Base-by-base conservation (phyloP, 1,140 invertebrate species). In the Trachymyrmex septentrionalis region DNA sequence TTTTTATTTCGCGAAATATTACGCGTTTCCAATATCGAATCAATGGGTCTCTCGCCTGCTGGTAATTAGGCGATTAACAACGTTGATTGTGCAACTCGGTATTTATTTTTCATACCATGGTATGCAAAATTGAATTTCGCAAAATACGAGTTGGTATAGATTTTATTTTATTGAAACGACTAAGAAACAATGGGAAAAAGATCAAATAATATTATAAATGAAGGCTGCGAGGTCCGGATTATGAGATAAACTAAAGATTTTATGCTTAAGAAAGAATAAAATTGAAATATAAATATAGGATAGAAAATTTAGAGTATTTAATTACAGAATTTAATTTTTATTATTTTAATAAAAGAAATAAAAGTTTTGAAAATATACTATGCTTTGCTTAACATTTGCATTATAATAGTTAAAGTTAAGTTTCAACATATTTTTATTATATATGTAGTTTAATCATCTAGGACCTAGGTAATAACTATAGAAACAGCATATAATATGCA, bases 1-100 rank as follows among this genome's bases (percentile, higher is more conserved):
- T 73, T 84, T 84, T 84, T 73, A 82, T 59, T 27, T 59, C 19
- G 24, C 34, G 10, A 71, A 80, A 48, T 80, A 82, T 82, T 71
- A 72, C 19, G 48, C 24, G 24, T 48, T 61, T 48, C 24, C 69
- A 38, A 61, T 82, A 72, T 82, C 53, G 67, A 30, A 53, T 12
- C 30, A 71, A 81, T 16, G n/a, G 50, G 0, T 38, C 24, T 19
- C 19, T 21, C 19, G 24, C 38, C 55, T 30, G 12, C 14, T 3
- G 1, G 67, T 71, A 82, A 71, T 82, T 59, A 82, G 34, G 38
- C 53, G n/a, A 73, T 73, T 75, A 73, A 82, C 55, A n/a, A 75
- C 63, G 27, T 27, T 44, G 55, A 84, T 84, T 63, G 24, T 44
- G 38, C 14, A 84, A 84, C 27, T 30, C n/a, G 38, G 4, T 50